These are phyloP conservation scores for Troides aeacus DNA, from an alignment of 2,888 invertebrate genomes.

Conservation along the genomic window DNA sequence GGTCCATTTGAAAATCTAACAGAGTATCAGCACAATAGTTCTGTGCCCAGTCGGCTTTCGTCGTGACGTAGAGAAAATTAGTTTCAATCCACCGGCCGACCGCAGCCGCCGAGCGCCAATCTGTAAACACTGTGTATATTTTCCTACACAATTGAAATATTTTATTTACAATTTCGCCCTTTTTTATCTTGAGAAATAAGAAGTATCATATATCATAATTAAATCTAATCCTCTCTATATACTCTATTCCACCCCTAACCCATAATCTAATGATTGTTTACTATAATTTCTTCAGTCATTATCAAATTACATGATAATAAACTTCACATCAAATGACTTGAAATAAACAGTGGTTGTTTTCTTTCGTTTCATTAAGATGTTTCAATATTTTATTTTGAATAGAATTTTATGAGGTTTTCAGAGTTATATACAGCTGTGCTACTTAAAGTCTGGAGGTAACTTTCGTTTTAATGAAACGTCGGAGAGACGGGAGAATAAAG, in stretches of 20 bases:
- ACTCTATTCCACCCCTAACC: no score
- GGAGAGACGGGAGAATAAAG: not conserved
- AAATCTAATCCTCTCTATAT: no score
- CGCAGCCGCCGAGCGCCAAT: constrained; percentile 57
- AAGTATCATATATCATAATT: no score
- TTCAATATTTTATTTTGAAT: not conserved
- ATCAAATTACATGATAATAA: not conserved
- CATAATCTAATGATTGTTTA: no score
- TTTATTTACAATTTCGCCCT: constrained; percentile 18
- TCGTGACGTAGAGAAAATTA: constrained; percentile 69
- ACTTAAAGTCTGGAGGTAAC: constrained; percentile 1
- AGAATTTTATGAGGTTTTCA: not conserved
- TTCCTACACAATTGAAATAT: constrained; percentile 14
- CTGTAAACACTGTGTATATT: constrained; percentile 36
- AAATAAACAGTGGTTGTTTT: no score
- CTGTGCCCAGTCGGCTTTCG: constrained; percentile 41
- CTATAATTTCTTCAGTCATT: not conserved
- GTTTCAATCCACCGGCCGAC: constrained; percentile 61
- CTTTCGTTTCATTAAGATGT: no score
- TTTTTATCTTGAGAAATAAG: not conserved
- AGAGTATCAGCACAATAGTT: constrained; percentile 45
- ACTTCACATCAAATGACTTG: no score
- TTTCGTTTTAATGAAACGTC: not conserved
- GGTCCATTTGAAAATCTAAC: constrained; percentile 49
- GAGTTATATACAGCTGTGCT: not conserved